A percentile compares a stretch with the other conserved stretches of the same genome.
Conservation (phyloP, 2,113 vertebrate species). For the Anguilla japonica region DNA sequence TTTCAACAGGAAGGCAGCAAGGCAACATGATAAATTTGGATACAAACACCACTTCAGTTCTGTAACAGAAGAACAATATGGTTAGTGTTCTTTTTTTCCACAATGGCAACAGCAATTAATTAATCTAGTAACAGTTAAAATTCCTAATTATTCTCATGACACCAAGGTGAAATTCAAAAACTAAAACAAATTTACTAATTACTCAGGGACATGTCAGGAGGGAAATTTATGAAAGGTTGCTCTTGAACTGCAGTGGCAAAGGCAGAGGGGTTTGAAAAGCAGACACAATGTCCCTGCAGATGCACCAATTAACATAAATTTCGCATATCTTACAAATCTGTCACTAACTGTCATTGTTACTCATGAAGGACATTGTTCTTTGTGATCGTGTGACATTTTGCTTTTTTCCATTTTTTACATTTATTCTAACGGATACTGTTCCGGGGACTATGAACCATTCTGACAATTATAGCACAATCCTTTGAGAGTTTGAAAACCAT, state of each 20-base stretch:
- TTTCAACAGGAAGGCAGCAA: too few species aligned
- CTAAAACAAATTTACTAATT: neutral
- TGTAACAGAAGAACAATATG: neutral
- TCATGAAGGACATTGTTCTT: neutral
- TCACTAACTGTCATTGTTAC: neutral
- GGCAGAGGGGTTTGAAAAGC: neutral
- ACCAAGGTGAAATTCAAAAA: neutral
- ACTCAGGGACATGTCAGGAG: neutral
- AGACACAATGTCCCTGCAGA: neutral
- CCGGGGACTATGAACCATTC: too few species aligned
- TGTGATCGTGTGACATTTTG: neutral
- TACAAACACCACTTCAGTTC: too few species aligned
- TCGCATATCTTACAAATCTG: neutral
- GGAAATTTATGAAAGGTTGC: neutral
- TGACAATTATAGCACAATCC: too few species aligned
- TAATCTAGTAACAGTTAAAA: neutral
- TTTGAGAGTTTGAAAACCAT: too few species aligned
- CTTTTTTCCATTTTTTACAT: neutral
- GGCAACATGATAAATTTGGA: too few species aligned
- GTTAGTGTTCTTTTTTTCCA: neutral
- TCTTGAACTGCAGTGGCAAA: neutral
- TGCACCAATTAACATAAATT: neutral
- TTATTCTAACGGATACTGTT: neutral
- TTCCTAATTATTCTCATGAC: neutral
- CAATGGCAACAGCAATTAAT: neutral